These are phyloP conservation scores for Drosophila ezoana DNA, from an alignment of 2,888 invertebrate species.

Conservation along the genomic window DNA sequence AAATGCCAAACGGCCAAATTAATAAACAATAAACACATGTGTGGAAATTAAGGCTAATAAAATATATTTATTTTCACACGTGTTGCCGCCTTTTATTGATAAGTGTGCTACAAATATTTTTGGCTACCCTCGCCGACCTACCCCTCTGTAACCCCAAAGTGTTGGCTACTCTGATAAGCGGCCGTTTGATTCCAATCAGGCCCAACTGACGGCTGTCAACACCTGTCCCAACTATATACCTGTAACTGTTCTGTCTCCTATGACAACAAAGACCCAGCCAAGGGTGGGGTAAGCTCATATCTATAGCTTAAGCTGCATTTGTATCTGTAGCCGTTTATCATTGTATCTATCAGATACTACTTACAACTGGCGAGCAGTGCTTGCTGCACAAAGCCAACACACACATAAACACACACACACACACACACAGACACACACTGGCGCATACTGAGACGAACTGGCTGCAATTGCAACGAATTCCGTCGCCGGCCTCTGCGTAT, in stretches of 20 bases:
- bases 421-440: slow-evolving; percentile 17
- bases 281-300: neutral
- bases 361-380: slow-evolving; percentile 44
- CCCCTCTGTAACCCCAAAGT: no score
- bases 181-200: slow-evolving; percentile 1
- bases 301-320: slow-evolving; percentile 37
- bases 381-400: slow-evolving; percentile 43
- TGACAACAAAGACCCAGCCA: slow-evolving; percentile 23
- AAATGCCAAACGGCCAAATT: slow-evolving; percentile 32
- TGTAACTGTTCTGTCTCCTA: slow-evolving; percentile 10
- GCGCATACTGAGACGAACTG: slow-evolving; percentile 42
- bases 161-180: slow-evolving; percentile 2
- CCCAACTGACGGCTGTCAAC: slow-evolving; percentile 11
- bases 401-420: slow-evolving; percentile 13
- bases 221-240: slow-evolving; percentile 18
- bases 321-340: slow-evolving; percentile 22
- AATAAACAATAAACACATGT: slow-evolving; percentile 38
- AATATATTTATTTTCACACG: slow-evolving; percentile 11
- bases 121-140: neutral
- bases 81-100: slow-evolving; percentile 18
- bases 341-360: slow-evolving; percentile 63
- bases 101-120: neutral
- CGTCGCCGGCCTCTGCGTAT: slow-evolving; percentile 58
- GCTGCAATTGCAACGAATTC: slow-evolving; percentile 73
- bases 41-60: slow-evolving; percentile 17